phyloP scores from a whole-genome alignment of 2,797 vertebrate genomes.

The Ficedula albicollis region DNA sequence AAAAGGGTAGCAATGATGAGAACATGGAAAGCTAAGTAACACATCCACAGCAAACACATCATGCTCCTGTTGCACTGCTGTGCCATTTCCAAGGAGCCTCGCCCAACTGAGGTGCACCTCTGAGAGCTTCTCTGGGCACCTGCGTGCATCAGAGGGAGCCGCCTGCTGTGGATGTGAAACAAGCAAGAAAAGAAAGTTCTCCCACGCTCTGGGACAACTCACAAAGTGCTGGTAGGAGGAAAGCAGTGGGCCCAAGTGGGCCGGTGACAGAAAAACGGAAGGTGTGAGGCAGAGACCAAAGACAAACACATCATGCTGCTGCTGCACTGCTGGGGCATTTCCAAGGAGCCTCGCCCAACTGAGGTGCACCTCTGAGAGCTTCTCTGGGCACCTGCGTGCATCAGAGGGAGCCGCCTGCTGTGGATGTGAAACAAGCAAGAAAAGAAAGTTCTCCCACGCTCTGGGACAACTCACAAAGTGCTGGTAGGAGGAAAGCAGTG shows the following conservation, averaged over 20 bases:
- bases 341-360: too few relatives aligned
- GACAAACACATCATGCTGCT: too few relatives aligned
- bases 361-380: too few relatives aligned
- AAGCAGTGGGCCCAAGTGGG: background rate
- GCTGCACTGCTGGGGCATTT: too few relatives aligned
- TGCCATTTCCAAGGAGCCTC: background rate
- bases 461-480: too few relatives aligned
- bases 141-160: background rate
- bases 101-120: background rate
- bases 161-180: background rate
- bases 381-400: too few relatives aligned
- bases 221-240: background rate
- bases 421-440: background rate
- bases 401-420: background rate
- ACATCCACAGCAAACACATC: too few relatives aligned
- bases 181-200: background rate
- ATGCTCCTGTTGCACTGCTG: background rate
- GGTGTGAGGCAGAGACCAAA: background rate
- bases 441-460: background rate
- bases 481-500: background rate
- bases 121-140: background rate
- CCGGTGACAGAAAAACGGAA: background rate
- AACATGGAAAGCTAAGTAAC: background rate
- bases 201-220: background rate
- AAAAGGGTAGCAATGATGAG: too few relatives aligned